These are phyloP conservation scores for Rhinatrema bivittatum DNA, from an alignment of 2,797 vertebrate species.

Conservation along the genomic window DNA sequence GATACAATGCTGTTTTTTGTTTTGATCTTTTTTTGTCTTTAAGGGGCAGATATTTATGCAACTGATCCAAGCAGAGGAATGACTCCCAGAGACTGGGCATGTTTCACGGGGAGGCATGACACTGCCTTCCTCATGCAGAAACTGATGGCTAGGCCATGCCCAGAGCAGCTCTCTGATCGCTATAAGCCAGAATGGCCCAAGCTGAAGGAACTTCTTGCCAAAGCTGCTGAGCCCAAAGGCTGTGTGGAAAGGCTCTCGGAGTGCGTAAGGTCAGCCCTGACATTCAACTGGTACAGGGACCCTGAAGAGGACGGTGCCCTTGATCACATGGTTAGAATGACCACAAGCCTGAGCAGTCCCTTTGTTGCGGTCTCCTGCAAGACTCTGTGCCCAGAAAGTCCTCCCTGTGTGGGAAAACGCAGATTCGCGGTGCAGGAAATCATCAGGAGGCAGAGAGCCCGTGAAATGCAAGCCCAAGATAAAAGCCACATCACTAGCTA, in stretches of 20 bases:
- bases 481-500: slow-evolving; percentile 45
- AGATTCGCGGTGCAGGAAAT: slow-evolving; percentile 81
- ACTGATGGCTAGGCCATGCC: slow-evolving; percentile 72
- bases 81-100: slow-evolving; percentile 83
- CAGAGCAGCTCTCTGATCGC: slow-evolving; percentile 66
- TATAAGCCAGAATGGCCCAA: slow-evolving; percentile 81
- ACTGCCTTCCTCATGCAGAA: slow-evolving; percentile 72
- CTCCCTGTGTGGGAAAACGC: slow-evolving; percentile 75
- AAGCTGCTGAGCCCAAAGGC: slow-evolving; percentile 68
- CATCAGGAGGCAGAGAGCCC: slow-evolving; percentile 55
- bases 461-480: slow-evolving; percentile 46
- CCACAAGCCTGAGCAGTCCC: slow-evolving; percentile 77
- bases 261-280: slow-evolving; percentile 60
- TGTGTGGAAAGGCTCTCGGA: slow-evolving; percentile 74
- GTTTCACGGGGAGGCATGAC: slow-evolving; percentile 81
- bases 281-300: slow-evolving; percentile 59
- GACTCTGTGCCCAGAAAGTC: slow-evolving; percentile 79
- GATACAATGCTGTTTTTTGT: too few relatives aligned
- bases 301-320: slow-evolving; percentile 77
- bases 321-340: slow-evolving; percentile 87
- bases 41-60: slow-evolving; percentile 77
- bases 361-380: slow-evolving; percentile 72
- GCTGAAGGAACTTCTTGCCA: slow-evolving; percentile 61
- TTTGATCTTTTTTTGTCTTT: slow-evolving; percentile 21
- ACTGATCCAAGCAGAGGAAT: slow-evolving; percentile 73